phyloP scores from a whole-genome alignment of 2,888 invertebrate genomes.

The Ophioninae sp. region DNA sequence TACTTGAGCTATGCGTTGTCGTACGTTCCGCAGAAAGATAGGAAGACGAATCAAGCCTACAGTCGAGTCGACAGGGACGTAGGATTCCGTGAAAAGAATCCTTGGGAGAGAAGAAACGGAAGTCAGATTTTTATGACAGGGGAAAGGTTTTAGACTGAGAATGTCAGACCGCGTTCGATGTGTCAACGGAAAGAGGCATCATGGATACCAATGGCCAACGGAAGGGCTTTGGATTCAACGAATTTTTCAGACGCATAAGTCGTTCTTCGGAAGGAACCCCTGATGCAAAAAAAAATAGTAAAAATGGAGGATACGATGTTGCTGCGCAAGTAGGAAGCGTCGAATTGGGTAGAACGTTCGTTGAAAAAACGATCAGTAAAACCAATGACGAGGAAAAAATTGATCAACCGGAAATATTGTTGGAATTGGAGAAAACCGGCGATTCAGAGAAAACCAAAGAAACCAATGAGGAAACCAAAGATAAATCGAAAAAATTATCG shows the following conservation, averaged over 20 bases:
- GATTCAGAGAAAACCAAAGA: neutral
- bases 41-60: constrained; percentile 24
- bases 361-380: neutral
- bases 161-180: constrained; percentile 33
- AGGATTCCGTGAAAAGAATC: neutral
- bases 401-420: neutral
- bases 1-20: constrained; percentile 17
- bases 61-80: constrained; percentile 28
- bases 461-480: neutral
- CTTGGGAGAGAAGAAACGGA: neutral
- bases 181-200: neutral
- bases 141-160: constrained; percentile 33
- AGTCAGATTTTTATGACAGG: constrained; percentile 31
- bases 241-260: constrained; percentile 30
- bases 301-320: constrained; percentile 26
- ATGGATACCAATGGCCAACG: constrained; percentile 40
- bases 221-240: constrained; percentile 21
- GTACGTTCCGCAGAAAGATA: constrained; percentile 9
- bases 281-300: constrained; percentile 8
- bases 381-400: neutral
- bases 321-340: neutral
- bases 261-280: constrained; percentile 14
- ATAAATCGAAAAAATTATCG: neutral
- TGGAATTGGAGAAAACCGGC: neutral
- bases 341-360: neutral